phyloP scores from a whole-genome alignment of 2,113 vertebrate species.

The Arizona elegans region DNA sequence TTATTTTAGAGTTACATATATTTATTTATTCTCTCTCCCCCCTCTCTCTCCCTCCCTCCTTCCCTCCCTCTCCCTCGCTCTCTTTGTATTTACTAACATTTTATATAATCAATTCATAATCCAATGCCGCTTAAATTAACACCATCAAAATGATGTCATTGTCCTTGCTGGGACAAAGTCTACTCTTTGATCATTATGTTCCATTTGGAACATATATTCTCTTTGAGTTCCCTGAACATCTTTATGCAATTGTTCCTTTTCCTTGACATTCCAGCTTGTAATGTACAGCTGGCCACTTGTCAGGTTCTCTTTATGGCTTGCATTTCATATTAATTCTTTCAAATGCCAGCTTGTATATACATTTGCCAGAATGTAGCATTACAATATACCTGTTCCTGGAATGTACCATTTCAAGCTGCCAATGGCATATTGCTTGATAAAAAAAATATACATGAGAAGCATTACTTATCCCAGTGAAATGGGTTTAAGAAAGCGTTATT shows the following conservation, averaged over 20 bases:
- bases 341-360: neutral
- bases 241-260: neutral
- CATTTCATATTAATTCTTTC: neutral
- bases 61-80: too few species aligned
- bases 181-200: neutral
- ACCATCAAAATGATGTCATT: neutral
- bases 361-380: neutral
- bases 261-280: constrained; percentile 9
- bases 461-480: neutral
- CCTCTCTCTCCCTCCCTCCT: neutral
- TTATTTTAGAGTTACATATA: neutral
- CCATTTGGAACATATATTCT: neutral
- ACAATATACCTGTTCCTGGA: neutral
- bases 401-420: neutral
- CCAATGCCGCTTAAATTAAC: neutral
- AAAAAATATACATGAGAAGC: neutral
- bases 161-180: neutral
- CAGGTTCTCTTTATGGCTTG: neutral
- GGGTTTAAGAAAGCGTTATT: neutral
- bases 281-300: neutral
- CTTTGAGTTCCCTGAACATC: neutral
- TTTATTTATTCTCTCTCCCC: neutral
- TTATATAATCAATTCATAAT: neutral
- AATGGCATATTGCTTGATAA: neutral
- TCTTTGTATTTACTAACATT: neutral